A percentile compares a stretch with the other conserved stretches of the same genome.
Conservation (phyloP, 2,888 invertebrate genomes). For the Drosophila austrosaltans region DNA sequence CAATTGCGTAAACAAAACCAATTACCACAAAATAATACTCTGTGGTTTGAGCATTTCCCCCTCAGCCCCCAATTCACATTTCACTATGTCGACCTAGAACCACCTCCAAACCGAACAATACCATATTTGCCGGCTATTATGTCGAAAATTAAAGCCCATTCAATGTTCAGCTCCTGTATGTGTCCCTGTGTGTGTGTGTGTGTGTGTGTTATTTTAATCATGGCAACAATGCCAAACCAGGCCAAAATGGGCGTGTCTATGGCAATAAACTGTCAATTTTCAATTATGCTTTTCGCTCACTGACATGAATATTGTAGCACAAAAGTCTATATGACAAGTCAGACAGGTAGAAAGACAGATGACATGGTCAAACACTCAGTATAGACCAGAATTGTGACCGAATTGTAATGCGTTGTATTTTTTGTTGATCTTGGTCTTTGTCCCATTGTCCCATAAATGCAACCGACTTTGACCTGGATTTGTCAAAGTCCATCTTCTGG, state of each 20-base stretch:
- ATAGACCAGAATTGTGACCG: constrained; percentile 26
- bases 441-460: constrained; percentile 5
- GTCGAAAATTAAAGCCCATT: constrained; percentile 54
- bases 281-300: constrained; percentile 46
- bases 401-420: constrained; percentile 20
- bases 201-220: constrained; percentile 47
- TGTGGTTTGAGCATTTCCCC: constrained; percentile 34
- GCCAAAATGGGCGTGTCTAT: constrained; percentile 45
- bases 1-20: constrained; percentile 46
- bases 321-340: constrained; percentile 39
- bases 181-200: constrained; percentile 11
- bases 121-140: constrained; percentile 51
- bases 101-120: constrained; percentile 31
- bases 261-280: constrained; percentile 64
- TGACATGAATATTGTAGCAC: constrained; percentile 24
- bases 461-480: constrained; percentile 20
- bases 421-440: constrained; percentile 13
- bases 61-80: constrained; percentile 20
- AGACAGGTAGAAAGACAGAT: constrained; percentile 12
- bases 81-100: not conserved
- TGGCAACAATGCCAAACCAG: constrained; percentile 43
- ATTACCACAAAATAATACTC: constrained; percentile 49
- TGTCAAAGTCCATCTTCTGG: constrained; percentile 8
- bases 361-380: constrained; percentile 33
- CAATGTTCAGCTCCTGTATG: constrained; percentile 21